Percentiles rank a stretch among this genome's conserved stretches.
Conservation (phyloP, 2,888 invertebrate genomes). For the Hirtodrosophila cameraria region DNA sequence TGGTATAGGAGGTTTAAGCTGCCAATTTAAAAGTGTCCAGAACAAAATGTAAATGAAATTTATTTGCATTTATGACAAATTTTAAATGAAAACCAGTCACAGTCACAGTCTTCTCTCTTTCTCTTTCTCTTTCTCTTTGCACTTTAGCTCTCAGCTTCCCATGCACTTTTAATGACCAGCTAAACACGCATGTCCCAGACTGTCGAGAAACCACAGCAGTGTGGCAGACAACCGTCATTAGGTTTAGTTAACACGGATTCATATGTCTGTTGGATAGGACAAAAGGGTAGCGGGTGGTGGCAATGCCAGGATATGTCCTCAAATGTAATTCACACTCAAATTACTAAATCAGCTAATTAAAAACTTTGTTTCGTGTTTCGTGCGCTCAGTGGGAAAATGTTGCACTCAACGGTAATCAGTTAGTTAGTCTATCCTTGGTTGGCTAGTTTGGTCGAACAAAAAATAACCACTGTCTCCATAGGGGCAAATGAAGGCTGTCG, state of each 20-base stretch:
- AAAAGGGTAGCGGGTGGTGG: not conserved
- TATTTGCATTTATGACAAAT: slow-evolving; percentile 64
- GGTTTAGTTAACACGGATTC: slow-evolving; percentile 3
- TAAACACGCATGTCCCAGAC: slow-evolving; percentile 33
- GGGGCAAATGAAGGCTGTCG: slow-evolving; percentile 4
- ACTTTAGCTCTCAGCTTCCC: not conserved
- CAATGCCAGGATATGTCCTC: not conserved
- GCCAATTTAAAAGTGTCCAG: slow-evolving; percentile 64
- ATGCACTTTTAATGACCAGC: slow-evolving; percentile 28
- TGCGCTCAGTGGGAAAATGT: slow-evolving; percentile 22
- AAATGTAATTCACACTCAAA: slow-evolving; percentile 30
- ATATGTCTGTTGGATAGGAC: not conserved
- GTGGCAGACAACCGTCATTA: slow-evolving; percentile 43
- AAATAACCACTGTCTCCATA: not conserved
- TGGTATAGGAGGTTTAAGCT: slow-evolving; percentile 35
- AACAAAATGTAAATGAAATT: slow-evolving; percentile 66
- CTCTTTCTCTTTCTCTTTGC: no score
- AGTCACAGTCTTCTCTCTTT: slow-evolving; percentile 4
- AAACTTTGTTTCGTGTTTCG: slow-evolving; percentile 70
- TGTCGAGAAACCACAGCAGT: slow-evolving; percentile 50
- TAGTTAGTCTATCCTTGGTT: slow-evolving; percentile 21
- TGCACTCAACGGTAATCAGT: slow-evolving; percentile 66
- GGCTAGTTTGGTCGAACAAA: slow-evolving; percentile 2
- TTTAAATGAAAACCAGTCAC: slow-evolving; percentile 13
- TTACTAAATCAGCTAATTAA: slow-evolving; percentile 81